phyloP scores from a whole-genome alignment of 2,797 vertebrate species.

The Natrix natrix region DNA sequence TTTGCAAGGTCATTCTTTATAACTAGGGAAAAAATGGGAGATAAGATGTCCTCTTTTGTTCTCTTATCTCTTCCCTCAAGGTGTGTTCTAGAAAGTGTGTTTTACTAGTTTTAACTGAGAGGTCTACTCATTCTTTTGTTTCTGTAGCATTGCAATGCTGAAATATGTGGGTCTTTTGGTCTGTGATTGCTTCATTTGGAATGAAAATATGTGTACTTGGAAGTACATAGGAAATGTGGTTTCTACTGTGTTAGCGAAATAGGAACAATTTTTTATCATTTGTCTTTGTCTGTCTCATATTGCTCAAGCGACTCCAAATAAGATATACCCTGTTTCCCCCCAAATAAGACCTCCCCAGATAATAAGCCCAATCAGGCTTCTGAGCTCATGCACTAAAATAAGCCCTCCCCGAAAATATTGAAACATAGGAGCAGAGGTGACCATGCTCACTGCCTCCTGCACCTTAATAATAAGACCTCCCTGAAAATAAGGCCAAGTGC shows the following conservation, averaged over 20 bases:
- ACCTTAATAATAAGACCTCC: no score
- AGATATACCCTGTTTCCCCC: neutral
- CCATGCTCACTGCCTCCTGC: no score
- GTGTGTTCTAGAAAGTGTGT: neutral
- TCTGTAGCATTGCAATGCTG: neutral
- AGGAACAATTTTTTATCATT: neutral
- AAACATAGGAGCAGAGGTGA: no score
- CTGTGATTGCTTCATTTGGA: neutral
- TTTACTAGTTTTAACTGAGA: neutral
- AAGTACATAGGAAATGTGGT: neutral
- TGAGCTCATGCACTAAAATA: no score
- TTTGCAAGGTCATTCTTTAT: neutral
- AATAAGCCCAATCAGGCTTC: no score
- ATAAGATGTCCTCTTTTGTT: neutral
- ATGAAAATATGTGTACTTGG: neutral
- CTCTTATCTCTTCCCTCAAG: neutral
- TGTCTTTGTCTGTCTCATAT: neutral
- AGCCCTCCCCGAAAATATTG: no score
- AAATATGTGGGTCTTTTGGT: neutral
- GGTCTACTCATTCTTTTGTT: neutral
- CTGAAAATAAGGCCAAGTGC: no score
- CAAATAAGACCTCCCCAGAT: no score
- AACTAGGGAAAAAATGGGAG: neutral
- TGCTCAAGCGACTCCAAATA: neutral
- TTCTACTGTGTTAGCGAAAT: neutral